Base-by-base conservation (phyloP, 2,797 vertebrate genomes). In the Rhodeus uyekii region DNA sequence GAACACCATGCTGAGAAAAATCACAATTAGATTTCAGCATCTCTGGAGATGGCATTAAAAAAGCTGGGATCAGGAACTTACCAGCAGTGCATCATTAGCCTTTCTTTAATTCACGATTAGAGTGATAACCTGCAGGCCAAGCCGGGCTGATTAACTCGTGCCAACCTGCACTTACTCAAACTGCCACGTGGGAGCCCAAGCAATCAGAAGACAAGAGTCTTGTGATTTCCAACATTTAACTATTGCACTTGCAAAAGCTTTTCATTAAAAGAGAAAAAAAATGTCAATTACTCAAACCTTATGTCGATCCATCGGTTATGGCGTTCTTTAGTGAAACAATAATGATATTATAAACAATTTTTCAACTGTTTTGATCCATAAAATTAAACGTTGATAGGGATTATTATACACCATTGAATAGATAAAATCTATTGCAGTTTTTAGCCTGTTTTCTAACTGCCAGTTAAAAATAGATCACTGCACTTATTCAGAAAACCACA, bases 81-180 rank as follows among this genome's bases (percentile, higher is more conserved):
- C 27, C 36, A 71, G 36, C 22, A n/a, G 34, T 42, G 18, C 71
- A 13, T 85, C 81, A 68, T 77, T 74, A 79, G 82, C 75, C 38
- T 61, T 38, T 75, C 44, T 78, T 82, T 82, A 79, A 85, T 78
- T 80, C 76, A 44, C 32, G 78, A 81, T 79, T 78, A 79, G 36
- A 85, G 67, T 32, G 69, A 83, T 69, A 85, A 85, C 76, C 76
- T 27, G 55, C 38, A 68, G 80, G 69, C 64, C 64, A 65, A 63
- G 34, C 50, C 18, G 18, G 55, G 67, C 50, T 61, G 63, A 77
- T 69, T 71, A 81, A 81, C 75, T 46, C 24, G 27, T 72, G 75
- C 68, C 81, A 71, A 74, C 67, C 50, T 42, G 39, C 32, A 64
- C 64, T 82, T 76, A 79, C 27, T 76, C 67, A 32, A 39, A 68